phyloP scores from a whole-genome alignment of 2,113 vertebrate species.

The Alethe diademata region DNA sequence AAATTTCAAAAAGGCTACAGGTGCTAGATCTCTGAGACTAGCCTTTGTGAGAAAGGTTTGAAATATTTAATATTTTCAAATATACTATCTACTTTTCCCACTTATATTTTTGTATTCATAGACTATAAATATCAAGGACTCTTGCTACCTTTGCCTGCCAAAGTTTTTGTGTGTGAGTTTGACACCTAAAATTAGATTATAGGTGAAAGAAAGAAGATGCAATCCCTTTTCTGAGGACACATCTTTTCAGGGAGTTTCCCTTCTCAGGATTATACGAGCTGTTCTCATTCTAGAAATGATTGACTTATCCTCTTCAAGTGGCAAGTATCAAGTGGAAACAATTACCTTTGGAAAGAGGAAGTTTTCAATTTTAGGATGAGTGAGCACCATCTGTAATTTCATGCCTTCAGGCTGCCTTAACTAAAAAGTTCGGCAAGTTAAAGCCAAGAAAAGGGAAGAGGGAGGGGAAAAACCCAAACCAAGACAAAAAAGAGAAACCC shows the following conservation, averaged over 20 bases:
- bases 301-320: not conserved
- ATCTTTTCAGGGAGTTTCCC: not conserved
- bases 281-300: slow-evolving; percentile 13
- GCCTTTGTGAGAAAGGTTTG: not conserved
- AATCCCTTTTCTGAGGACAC: not conserved
- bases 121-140: not conserved
- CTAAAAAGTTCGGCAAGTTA: slow-evolving; percentile 45
- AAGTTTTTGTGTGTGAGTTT: not conserved
- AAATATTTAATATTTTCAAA: not conserved
- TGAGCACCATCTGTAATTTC: slow-evolving; percentile 50
- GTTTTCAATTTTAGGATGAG: slow-evolving; percentile 52
- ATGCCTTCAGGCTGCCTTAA: slow-evolving; percentile 35
- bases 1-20: not conserved
- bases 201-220: not conserved
- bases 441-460: not conserved
- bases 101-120: not conserved
- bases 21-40: not conserved
- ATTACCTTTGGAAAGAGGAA: slow-evolving; percentile 62
- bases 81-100: not conserved
- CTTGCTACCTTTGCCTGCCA: not conserved
- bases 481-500: not conserved
- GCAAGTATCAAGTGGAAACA: slow-evolving; percentile 47
- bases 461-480: not conserved
- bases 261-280: not conserved
- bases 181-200: not conserved